Evolutionary conservation across 2,113 vertebrate genomes (phyloP), one percentile per base, ranked within the genome.

Genomic region (Psephotus haematonotus): DNA sequence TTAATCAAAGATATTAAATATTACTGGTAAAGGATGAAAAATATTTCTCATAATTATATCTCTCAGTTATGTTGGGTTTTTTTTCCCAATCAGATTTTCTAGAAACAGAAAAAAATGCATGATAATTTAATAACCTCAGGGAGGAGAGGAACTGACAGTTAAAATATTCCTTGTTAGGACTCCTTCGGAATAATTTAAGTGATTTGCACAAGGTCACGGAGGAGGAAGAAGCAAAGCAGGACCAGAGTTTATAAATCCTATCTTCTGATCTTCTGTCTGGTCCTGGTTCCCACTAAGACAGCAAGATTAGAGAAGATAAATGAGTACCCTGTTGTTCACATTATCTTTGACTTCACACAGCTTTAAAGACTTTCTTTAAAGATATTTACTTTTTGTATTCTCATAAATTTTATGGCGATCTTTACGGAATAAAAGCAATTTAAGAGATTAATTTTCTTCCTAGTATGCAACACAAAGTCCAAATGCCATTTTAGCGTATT

Each of bases 291-390:
- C 67, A 59, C 28, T 46, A 59, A 57, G 18, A 76, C 67, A 85
- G 29, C 53, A 49, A 39, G 31, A 93, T 77, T 53, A 85, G 37
- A 25, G n/a, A 90, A 90, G 46, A 77, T 77, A 85, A 82, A 82
- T 33, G 6, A 60, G 9, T 43, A 52, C 7, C 4, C n/a, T 46
- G 20, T 77, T 63, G 12, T 87, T 78, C 53, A 28, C 25, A 23
- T 16, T 63, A 63, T 53, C 59, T 85, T 79, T 77, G 31, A 57
- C 22, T 88, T 93, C 25, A 81, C 22, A 49, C 24, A 55, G 29
- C 46, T 84, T 86, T 82, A 67, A 92, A 75, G 71, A 55, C 41
- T 69, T 92, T 37, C 17, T 76, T 85, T 68, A 53, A 76, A 87
- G 59, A 13, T 68, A 62, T 28, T 92, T 39, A 39, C 39, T 59